Base-by-base conservation (phyloP, 2,797 vertebrate species). In the Mus minutoides region DNA sequence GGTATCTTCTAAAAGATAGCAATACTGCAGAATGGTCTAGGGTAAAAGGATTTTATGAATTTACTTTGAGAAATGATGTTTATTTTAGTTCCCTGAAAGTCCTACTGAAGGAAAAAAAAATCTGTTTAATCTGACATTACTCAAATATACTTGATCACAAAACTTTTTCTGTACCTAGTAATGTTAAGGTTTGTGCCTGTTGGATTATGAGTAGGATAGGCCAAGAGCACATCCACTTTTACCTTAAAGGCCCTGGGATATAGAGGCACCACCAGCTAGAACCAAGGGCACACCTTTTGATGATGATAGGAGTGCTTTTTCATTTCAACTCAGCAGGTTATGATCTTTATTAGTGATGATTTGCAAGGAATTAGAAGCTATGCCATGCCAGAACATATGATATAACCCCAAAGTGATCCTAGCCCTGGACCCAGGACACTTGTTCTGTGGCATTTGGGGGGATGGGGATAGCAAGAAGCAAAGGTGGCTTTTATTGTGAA, bases 81-180 rank as follows among this genome's bases (percentile, higher is more conserved):
- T 88, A 24, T 58, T 40, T 52, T 80, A 49, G 2, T 87, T 91
- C 14, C 31, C 26, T 87, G 80, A 84, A 92, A 95, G 60, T 92
- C 34, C 58, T 84, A 43, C 76, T 87, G 71, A 52, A 60, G 77
- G 17, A 84, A 90, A 43, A 43, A 77, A 85, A 46, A 56, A 54
- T 86, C 62, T 83, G 22, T 95, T 77, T 84, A 79, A 37, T 34
- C 83, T 95, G 89, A 14, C 52, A 80, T 80, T 90, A 94, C n/a
- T 34, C 17, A 86, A 56, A 67, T 76, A 73, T 40, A 60, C 46
- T 90, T 79, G 49, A 88, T 93, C 16, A 40, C 6, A 69, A 60
- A 92, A 52, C 64, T 82, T 95, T 77, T 75, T 82, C 46, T n/a
- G n/a, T n/a, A n/a, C n/a, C n/a, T n/a, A n/a, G n/a, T n/a, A n/a